Base-by-base conservation (phyloP, 2,797 vertebrate genomes). In the Danio kyathit region DNA sequence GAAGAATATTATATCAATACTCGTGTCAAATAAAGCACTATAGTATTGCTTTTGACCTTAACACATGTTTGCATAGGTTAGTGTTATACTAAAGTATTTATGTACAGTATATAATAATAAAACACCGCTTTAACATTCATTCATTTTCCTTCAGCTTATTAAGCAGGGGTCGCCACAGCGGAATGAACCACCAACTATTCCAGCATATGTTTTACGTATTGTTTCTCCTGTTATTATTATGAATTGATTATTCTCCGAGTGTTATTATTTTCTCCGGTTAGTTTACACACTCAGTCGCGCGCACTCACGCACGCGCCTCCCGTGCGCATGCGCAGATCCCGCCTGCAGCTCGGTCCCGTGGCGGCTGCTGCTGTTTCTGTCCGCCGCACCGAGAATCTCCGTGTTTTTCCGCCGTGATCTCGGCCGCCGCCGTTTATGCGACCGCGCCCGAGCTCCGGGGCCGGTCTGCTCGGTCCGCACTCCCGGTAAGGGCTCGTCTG, bases 341-440 rank as follows among this genome's bases (percentile, higher is more conserved):
- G 90, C 88, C 87, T 87, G 87, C 88, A 92, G 90, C 92, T 65
- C 91, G 88, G 82, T 79, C 17, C 17, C 64, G 91, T 89, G 83
- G 94, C 93, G 89, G 93, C 93, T 91, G 93, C 93, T 91, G 93
- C 93, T 93, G 91, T 93, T 91, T 61, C 17, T 64, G 38, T 93
- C 38, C 46, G 94, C 93, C 91, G 94, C 91, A 91, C 93, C 89
- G 72, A 88, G 82, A 89, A 88, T 90, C 89, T 86, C 91, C 89
- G 89, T 90, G 91, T 92, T 92, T 91, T 88, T 89, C 88, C 81
- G 82, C 78, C 83, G 87, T 86, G 79, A 49, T 84, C 75, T 75
- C 52, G 73, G 78, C 52, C 40, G 65, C 52, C 59, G 61, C 59
- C 1, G 81, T 86, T 79, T 70, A 51, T 90, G 81, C 74, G 57